These are phyloP conservation scores for Furnarius figulus DNA, from an alignment of 2,113 vertebrate genomes.

Conservation along the genomic window DNA sequence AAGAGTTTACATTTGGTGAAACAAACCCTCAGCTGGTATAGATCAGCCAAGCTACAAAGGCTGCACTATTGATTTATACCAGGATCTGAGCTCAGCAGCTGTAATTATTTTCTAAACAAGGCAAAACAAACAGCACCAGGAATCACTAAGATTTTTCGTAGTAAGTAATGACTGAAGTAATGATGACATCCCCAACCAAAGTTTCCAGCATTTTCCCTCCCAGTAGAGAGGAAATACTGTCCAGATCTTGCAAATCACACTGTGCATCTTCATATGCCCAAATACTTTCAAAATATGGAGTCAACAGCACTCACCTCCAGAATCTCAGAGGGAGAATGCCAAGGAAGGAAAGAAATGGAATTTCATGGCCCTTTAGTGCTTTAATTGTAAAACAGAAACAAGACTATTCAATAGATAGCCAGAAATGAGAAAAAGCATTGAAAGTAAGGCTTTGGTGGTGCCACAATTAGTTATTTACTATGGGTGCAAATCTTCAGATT, in stretches of 20 bases:
- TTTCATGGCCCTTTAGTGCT: neutral
- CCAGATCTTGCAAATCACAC: neutral
- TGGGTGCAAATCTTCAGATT: neutral
- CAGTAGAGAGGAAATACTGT: neutral
- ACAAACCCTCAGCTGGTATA: slow-evolving; percentile 9
- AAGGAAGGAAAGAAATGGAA: neutral
- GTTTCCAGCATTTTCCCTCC: neutral
- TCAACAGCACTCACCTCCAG: neutral
- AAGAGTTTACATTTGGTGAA: neutral
- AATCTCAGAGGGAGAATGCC: neutral
- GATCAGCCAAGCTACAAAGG: neutral
- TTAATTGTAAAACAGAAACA: neutral
- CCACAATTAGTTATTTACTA: neutral
- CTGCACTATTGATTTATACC: neutral
- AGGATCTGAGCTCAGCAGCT: neutral
- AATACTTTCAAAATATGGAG: neutral
- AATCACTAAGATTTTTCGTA: neutral
- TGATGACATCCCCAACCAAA: neutral
- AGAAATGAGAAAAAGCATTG: neutral
- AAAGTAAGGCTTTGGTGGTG: neutral
- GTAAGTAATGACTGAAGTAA: neutral
- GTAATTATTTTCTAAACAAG: slow-evolving; percentile 7
- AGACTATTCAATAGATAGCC: neutral
- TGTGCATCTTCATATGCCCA: neutral
- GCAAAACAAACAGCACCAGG: neutral